phyloP scores from a whole-genome alignment of 1,140 invertebrate species.

The Drosophila serrata region DNA sequence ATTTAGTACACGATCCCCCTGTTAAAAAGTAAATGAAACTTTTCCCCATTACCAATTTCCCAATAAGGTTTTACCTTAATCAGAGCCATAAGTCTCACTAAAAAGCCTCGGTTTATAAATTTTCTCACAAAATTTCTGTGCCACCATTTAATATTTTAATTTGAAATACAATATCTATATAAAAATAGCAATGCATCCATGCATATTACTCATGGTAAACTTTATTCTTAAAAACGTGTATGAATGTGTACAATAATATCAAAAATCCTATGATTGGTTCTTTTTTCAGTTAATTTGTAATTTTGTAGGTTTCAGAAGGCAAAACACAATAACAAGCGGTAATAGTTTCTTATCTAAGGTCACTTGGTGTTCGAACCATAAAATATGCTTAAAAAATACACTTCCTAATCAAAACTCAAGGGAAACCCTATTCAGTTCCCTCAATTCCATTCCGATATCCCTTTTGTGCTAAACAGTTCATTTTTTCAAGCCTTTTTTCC shows the following conservation, averaged over 20 bases:
- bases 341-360: constrained; percentile 54
- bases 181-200: constrained; percentile 28
- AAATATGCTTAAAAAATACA: constrained; percentile 31
- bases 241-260: constrained; percentile 33
- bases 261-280: constrained; percentile 23
- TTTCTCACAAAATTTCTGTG: constrained; percentile 1
- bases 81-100: neutral
- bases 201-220: constrained; percentile 16
- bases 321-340: constrained; percentile 18
- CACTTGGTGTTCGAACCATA: constrained; percentile 73
- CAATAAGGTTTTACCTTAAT: neutral
- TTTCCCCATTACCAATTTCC: too few species aligned
- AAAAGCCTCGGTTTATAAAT: neutral
- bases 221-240: constrained; percentile 22
- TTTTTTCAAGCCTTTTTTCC: neutral
- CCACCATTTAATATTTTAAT: constrained; percentile 4
- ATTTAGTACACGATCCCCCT: too few species aligned
- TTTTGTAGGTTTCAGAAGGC: neutral
- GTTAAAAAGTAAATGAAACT: too few species aligned
- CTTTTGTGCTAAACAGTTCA: neutral
- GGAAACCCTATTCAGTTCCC: neutral
- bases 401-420: neutral
- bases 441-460: neutral
- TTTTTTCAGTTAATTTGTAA: constrained; percentile 3
- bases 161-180: constrained; percentile 39